Conservation (phyloP, 2,888 invertebrate genomes). For the Quadroppia sp. region DNA sequence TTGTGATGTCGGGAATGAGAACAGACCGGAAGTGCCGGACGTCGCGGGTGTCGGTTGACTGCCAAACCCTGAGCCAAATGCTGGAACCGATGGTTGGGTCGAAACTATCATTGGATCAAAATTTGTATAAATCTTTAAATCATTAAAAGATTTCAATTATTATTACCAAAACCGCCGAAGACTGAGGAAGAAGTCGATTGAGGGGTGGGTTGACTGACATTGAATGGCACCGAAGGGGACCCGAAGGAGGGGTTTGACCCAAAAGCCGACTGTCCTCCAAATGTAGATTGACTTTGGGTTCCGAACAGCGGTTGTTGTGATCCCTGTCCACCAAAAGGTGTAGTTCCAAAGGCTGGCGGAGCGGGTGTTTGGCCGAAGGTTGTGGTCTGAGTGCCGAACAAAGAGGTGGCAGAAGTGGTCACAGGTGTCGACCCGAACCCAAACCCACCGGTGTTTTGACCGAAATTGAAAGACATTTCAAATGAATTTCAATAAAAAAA, state of each 20-base stretch:
- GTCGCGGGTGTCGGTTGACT: neutral
- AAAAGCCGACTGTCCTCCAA: neutral
- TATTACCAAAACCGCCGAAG: slow-evolving; percentile 3
- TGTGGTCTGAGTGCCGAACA: slow-evolving; percentile 3
- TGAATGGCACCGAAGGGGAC: neutral
- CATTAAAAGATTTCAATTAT: neutral
- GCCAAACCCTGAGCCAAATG: slow-evolving; percentile 18
- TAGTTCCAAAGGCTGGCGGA: neutral
- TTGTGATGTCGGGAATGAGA: slow-evolving; percentile 11
- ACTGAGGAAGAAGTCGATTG: neutral
- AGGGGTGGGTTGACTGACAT: neutral
- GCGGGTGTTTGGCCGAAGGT: slow-evolving; percentile 22
- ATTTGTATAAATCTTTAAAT: neutral
- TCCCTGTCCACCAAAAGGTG: slow-evolving; percentile 12
- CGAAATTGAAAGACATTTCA: slow-evolving; percentile 21
- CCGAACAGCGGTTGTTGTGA: neutral
- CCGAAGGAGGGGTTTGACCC: slow-evolving; percentile 3
- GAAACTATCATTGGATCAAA: neutral
- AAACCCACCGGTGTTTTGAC: slow-evolving; percentile 26
- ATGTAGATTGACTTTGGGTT: neutral
- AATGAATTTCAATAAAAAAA: neutral
- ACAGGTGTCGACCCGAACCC: slow-evolving; percentile 35
- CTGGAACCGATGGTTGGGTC: neutral
- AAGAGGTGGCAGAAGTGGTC: neutral
- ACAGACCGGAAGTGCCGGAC: slow-evolving; percentile 16